Conservation (phyloP, 2,797 vertebrate species). For the Lutjanus argentimaculatus region DNA sequence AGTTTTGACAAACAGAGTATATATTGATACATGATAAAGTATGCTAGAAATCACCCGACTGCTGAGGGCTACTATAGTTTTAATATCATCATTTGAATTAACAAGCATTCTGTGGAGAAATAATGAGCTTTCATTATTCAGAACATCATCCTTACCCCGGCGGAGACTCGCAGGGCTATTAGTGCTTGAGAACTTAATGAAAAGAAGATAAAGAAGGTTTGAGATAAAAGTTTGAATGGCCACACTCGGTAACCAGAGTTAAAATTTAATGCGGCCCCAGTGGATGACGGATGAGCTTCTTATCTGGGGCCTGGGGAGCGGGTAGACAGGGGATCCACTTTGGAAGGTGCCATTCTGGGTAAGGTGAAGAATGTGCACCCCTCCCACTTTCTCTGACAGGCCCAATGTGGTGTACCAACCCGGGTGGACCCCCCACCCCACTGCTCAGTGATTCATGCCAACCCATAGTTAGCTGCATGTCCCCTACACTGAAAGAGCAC, state of each 20-base stretch:
- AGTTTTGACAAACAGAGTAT: slow-evolving; percentile 99
- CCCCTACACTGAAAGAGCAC: slow-evolving; percentile 3
- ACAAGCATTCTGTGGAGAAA: slow-evolving; percentile 99
- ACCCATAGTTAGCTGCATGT: slow-evolving; percentile 25
- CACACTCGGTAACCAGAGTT: slow-evolving; percentile 99
- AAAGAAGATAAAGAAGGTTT: slow-evolving; percentile 99
- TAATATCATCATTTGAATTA: slow-evolving; percentile 99
- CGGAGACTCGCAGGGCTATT: slow-evolving; percentile 98
- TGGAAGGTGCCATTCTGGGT: slow-evolving; percentile 76
- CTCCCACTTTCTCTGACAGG: slow-evolving; percentile 62
- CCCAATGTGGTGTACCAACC: slow-evolving; percentile 44
- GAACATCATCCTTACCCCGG: slow-evolving; percentile 99
- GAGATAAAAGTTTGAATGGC: slow-evolving; percentile 99
- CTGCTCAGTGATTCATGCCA: slow-evolving; percentile 41
- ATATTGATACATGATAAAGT: slow-evolving; percentile 99
- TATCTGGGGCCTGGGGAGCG: slow-evolving; percentile 83
- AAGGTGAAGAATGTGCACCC: slow-evolving; percentile 75
- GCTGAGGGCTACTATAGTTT: slow-evolving; percentile 99
- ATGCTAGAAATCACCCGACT: slow-evolving; percentile 99
- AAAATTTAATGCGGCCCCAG: slow-evolving; percentile 97
- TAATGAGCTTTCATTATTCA: slow-evolving; percentile 99
- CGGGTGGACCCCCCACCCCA: slow-evolving; percentile 33
- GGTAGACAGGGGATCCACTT: slow-evolving; percentile 76
- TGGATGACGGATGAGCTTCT: slow-evolving; percentile 91
- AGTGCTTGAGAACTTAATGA: slow-evolving; percentile 99